phyloP scores from a whole-genome alignment of 2,888 invertebrate species.

The Caenorhabditis sp. region DNA sequence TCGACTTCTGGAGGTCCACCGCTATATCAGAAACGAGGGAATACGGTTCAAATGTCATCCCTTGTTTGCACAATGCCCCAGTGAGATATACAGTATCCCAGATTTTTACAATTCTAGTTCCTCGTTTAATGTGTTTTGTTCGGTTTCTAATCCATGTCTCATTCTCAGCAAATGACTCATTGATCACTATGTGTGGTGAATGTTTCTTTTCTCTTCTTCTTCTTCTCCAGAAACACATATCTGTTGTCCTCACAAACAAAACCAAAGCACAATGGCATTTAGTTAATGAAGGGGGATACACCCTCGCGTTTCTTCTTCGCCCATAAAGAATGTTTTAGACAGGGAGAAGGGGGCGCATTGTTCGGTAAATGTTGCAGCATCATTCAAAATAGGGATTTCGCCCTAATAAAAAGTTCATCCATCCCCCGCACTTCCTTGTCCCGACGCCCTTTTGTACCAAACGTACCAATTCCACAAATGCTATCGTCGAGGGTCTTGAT shows the following conservation, averaged over 20 bases:
- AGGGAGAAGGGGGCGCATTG: constrained; percentile 4
- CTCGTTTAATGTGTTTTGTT: not conserved
- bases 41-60: no score
- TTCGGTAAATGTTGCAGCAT: constrained; percentile 6
- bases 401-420: not conserved
- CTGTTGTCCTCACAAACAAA: constrained; percentile 11
- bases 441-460: not conserved
- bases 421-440: constrained; percentile 4
- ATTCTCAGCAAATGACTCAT: constrained; percentile 1
- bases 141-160: not conserved
- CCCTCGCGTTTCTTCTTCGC: not conserved
- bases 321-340: constrained; percentile 9
- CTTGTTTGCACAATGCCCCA: no score
- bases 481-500: constrained; percentile 93
- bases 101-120: not conserved
- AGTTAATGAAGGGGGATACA: constrained; percentile 5
- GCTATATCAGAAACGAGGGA: no score
- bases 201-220: not conserved
- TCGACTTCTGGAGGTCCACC: no score
- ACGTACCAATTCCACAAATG: constrained; percentile 81
- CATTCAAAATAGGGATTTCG: not conserved
- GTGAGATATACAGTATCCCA: not conserved
- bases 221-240: not conserved
- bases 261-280: constrained; percentile 27
- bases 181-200: not conserved